Base-by-base conservation (phyloP, 2,797 vertebrate species). In the Notolepis coatsorum region DNA sequence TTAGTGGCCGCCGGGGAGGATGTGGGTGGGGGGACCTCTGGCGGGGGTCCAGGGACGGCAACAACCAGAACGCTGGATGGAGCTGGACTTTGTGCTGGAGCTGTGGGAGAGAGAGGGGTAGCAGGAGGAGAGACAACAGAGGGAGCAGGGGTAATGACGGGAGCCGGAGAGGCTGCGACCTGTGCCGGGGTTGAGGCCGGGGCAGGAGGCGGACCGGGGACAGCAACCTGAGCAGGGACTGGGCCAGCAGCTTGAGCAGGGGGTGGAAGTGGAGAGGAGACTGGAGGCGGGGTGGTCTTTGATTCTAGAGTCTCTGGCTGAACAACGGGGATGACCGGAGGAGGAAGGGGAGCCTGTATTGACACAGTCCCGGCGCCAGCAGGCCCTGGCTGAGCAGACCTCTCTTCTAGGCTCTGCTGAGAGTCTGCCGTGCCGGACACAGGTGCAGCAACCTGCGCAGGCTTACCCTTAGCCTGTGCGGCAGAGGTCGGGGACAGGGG, bases 381-480 rank as follows among this genome's bases (percentile, higher is more conserved):
- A 58, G 82, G 71, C 7, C 69, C 77, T 28, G 58, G 31, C 61
- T 84, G 85, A 3, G 59, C 61, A 53, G 77, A 69, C 56, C 92
- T 93, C 56, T 91, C 93, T 37, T 90, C 89, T 60, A 93, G 88
- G 61, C 92, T 84, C 64, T 90, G 91, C 51, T 92, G 90, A 3
- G 87, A 87, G 46, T 93, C 93, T 56, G 90, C 88, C 79, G 91
- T 84, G 79, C 86, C 90, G 0, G 92, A 88, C 79, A 94, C 93
- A 21, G 89, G 91, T 68, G 90, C 65, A 77, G 92, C 61, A 55
- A 91, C 90, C 65, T 95, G 94, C 52, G 82, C 87, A 47, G 92
- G 88, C 78, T 95, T 96, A 57, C 80, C 89, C 89, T 96, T 97
- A n/a, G 91, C 85, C 46, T 82, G 84, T 45, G 92, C 83, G 71